Evolutionary conservation across 35 echinoderm and acorn worm genomes (phyloP).

Genomic region (Amphiura filiformis): DNA sequence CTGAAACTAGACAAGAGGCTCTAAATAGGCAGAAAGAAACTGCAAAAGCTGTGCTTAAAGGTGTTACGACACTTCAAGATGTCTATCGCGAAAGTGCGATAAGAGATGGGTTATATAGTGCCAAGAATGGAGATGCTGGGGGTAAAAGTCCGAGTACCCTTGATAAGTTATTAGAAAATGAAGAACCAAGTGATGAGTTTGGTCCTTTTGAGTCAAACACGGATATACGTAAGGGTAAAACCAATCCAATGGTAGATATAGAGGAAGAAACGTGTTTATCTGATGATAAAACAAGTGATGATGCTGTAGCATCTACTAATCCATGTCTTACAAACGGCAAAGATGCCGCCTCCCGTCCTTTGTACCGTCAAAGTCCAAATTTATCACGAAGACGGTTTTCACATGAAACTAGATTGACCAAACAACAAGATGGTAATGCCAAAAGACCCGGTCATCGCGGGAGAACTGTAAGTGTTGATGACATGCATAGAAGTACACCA

Average conservation of each 20-base stretch:
- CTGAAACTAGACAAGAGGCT: neutral
- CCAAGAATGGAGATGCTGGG: neutral
- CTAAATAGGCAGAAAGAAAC: neutral
- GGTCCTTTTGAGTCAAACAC: neutral
- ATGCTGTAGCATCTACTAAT: neutral
- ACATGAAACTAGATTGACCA: neutral
- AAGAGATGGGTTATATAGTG: slow-evolving; percentile 6
- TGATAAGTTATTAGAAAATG: slow-evolving; percentile 7
- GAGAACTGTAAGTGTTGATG: neutral
- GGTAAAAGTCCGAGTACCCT: neutral
- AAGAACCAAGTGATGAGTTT: slow-evolving; percentile 3
- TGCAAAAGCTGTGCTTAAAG: neutral
- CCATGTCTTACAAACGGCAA: neutral
- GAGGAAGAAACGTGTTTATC: neutral
- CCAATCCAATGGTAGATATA: neutral
- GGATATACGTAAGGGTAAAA: neutral
- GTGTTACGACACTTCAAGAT: slow-evolving; percentile 23
- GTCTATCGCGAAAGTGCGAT: slow-evolving; percentile 41
- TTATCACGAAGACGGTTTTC: neutral
- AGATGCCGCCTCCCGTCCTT: neutral
- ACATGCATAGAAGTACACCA: neutral
- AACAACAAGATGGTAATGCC: neutral
- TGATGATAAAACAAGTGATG: neutral
- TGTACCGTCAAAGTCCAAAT: neutral
- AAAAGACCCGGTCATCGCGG: neutral